Conservation (phyloP, 2,888 invertebrate species). For the Nemoura dubitans region DNA sequence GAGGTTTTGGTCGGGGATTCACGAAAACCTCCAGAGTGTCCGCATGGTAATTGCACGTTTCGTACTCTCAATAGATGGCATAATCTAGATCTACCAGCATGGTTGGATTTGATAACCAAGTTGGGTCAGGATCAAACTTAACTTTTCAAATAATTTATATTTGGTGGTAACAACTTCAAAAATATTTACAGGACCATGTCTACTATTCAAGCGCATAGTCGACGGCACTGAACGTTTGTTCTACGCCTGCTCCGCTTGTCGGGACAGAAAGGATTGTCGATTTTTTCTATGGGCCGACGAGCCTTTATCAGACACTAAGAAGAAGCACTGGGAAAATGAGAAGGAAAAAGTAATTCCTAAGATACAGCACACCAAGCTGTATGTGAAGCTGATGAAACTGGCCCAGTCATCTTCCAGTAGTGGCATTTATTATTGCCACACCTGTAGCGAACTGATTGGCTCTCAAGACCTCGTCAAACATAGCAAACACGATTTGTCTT, state of each 20-base stretch:
- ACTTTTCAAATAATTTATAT: too few relatives aligned
- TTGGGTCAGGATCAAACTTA: too few relatives aligned
- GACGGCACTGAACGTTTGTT: slow-evolving; percentile 67
- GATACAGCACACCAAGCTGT: slow-evolving; percentile 66
- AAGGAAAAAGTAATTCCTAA: slow-evolving; percentile 60
- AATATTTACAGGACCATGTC: slow-evolving; percentile 66
- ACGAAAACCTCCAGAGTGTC: slow-evolving; percentile 72
- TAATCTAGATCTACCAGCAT: too few relatives aligned
- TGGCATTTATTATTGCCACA: slow-evolving; percentile 67
- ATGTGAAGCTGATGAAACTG: slow-evolving; percentile 65
- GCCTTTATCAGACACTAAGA: slow-evolving; percentile 59
- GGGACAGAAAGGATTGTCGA: slow-evolving; percentile 79
- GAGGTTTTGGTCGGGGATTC: slow-evolving; percentile 68
- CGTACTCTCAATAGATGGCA: too few relatives aligned
- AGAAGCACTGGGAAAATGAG: slow-evolving; percentile 63
- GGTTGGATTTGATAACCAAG: too few relatives aligned
- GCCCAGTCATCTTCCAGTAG: slow-evolving; percentile 62
- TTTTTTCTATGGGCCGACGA: slow-evolving; percentile 71
- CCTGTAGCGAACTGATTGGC: slow-evolving; percentile 68
- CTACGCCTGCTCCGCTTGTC: slow-evolving; percentile 85
- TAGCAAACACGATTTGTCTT: slow-evolving; percentile 65
- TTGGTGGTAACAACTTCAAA: too few relatives aligned
- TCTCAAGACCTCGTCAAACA: slow-evolving; percentile 61
- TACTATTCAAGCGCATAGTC: slow-evolving; percentile 67
- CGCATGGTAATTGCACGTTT: slow-evolving; percentile 68